Base-by-base conservation (phyloP, 2,113 vertebrate genomes). In the Centropus unirufus region DNA sequence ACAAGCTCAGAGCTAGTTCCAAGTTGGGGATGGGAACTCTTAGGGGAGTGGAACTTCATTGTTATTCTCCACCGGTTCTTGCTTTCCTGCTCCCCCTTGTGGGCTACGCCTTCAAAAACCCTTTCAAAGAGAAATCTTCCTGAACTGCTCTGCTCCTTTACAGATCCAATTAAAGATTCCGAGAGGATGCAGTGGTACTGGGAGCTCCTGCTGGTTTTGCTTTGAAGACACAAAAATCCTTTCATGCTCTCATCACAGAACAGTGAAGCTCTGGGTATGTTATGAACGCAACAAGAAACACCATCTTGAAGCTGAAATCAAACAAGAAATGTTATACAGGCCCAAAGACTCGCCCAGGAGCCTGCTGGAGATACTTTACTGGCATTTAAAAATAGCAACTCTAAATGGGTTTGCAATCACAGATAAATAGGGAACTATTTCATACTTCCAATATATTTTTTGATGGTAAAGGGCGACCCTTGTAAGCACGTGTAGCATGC, bases 171-270 rank as follows among this genome's bases (percentile, higher is more conserved):
- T 95, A 86, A 93, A 96, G 80, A 84, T 97, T 40, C 66, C 97
- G 75, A 79, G 20, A 11, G 98, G 95, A 70, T 97, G 97, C 30
- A 16, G 78, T 4, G 58, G 93, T 8, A 20, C 54, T 6, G 97
- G 98, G 83, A 98, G 79, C 32, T 97, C 96, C 93, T 98, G 97
- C 67, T 92, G 95, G 54, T 98, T 98, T 74, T 98, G 98, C 64
- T 96, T 87, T 75, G 88, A 97, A 17, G 98, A 98, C 90, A 95
- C 96, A 3, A 98, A 96, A 94, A 26, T 97, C n/a, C 58, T 98
- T 74, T 97, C 95, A 5, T 54, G 95, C 54, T 98, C 97, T 89
- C 95, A 94, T 0, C 97, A 98, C 72, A 62, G 69, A 89, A 96
- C 96, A 1, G 83, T 97, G 72, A 97, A 96, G 80, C 93, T 98